A percentile compares a stretch with the other conserved stretches of the same genome.
These are phyloP conservation scores for Deilephila elpenor DNA, from an alignment of 2,888 invertebrate species.

Conservation along the genomic window DNA sequence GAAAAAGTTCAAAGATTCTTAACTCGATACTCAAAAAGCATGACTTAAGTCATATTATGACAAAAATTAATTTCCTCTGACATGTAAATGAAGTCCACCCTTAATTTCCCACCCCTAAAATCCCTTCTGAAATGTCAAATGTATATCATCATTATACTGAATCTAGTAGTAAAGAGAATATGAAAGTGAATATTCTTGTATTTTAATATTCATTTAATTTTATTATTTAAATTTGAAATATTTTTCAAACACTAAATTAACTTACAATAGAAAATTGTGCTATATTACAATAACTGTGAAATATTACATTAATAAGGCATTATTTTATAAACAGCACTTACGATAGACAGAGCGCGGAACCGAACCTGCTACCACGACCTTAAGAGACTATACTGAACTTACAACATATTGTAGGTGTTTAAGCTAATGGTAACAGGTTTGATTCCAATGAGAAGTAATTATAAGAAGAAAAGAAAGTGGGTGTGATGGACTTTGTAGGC, in stretches of 20 bases:
- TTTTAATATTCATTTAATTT: no score
- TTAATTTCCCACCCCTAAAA: no score
- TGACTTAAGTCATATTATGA: no score
- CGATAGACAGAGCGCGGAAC: slow-evolving; percentile 8
- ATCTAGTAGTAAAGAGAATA: background rate
- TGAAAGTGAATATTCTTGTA: no score
- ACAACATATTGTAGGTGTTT: background rate
- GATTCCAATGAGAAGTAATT: background rate
- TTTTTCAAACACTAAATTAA: slow-evolving; percentile 3
- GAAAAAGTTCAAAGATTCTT: no score
- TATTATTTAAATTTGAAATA: slow-evolving; percentile 5
- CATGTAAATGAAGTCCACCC: background rate
- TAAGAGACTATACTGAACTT: background rate
- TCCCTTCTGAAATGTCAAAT: background rate
- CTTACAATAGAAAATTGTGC: slow-evolving; percentile 61
- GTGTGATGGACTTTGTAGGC: background rate
- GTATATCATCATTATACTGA: no score
- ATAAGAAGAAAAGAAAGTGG: background rate
- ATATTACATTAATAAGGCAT: slow-evolving; percentile 72
- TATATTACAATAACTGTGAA: slow-evolving; percentile 61
- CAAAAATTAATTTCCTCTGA: background rate
- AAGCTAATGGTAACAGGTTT: background rate
- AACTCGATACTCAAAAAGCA: no score
- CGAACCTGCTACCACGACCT: background rate
- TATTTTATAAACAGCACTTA: slow-evolving; percentile 74